Conservation (phyloP, 2,888 invertebrate species). For the Dynastes maya region DNA sequence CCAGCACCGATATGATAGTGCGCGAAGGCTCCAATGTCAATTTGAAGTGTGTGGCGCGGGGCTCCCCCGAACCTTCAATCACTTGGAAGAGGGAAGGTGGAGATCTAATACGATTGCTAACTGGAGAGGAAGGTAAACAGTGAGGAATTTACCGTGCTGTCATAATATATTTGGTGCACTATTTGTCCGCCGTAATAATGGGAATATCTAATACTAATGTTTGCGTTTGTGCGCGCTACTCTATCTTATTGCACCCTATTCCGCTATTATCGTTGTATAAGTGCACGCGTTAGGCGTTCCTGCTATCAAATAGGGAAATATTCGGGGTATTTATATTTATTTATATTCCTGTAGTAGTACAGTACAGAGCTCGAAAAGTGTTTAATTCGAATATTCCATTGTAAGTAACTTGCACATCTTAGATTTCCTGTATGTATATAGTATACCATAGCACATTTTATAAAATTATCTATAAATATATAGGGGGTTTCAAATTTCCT, state of each 20-base stretch:
- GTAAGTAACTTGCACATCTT: too few relatives aligned
- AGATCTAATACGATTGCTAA: slow-evolving; percentile 76
- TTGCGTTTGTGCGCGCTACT: slow-evolving; percentile 26
- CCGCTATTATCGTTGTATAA: too few relatives aligned
- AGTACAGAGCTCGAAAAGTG: too few relatives aligned
- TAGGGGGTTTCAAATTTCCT: too few relatives aligned
- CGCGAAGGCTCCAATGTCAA: slow-evolving; percentile 90
- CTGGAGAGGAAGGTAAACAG: slow-evolving; percentile 78
- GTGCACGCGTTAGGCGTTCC: too few relatives aligned
- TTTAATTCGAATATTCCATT: too few relatives aligned
- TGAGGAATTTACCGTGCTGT: slow-evolving; percentile 46
- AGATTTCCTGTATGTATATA: too few relatives aligned
- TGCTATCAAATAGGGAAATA: slow-evolving; percentile 1
- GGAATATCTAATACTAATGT: slow-evolving; percentile 40
- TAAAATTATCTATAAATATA: too few relatives aligned
- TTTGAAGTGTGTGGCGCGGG: slow-evolving; percentile 89
- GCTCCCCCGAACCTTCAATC: slow-evolving; percentile 88
- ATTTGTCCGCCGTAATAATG: slow-evolving; percentile 39
- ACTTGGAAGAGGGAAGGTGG: slow-evolving; percentile 91
- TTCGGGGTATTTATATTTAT: background rate
- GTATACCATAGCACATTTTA: too few relatives aligned
- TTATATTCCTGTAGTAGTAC: too few relatives aligned
- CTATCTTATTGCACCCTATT: background rate
- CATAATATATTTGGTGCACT: slow-evolving; percentile 42
- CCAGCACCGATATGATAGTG: slow-evolving; percentile 89